These are phyloP conservation scores for Anniella stebbinsi DNA, from an alignment of 2,797 vertebrate species.

Conservation along the genomic window DNA sequence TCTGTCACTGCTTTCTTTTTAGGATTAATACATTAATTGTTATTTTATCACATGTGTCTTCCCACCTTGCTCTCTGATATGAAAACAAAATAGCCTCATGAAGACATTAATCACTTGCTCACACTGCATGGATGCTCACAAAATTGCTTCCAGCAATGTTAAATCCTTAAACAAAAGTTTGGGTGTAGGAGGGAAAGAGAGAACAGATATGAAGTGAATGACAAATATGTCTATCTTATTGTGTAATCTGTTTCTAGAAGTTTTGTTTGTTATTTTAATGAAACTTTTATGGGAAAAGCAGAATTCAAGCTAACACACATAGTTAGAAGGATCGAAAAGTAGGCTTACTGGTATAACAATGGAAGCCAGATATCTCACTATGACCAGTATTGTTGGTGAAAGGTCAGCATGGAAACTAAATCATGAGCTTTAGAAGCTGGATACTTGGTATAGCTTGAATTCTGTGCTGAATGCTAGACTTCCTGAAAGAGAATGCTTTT, in stretches of 20 bases:
- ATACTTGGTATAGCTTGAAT: background rate
- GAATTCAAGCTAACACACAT: background rate
- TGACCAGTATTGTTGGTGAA: background rate
- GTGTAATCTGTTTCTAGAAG: background rate
- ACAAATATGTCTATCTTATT: background rate
- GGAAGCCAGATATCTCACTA: background rate
- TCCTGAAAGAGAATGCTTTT: background rate
- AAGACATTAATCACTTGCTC: background rate
- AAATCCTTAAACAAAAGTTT: conserved; percentile 16
- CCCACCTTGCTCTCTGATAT: conserved; percentile 6
- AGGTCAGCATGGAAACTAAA: background rate
- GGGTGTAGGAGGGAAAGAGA: background rate
- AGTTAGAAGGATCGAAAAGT: background rate
- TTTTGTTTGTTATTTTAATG: background rate
- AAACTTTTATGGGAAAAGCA: background rate
- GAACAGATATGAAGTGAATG: background rate
- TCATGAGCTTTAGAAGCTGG: too few relatives aligned
- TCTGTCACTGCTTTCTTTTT: background rate
- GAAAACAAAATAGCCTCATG: background rate
- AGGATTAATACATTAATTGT: conserved; percentile 33
- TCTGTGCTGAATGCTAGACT: background rate
- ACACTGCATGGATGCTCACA: background rate
- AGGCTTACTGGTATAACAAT: background rate
- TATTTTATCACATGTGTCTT: background rate
- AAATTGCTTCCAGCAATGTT: background rate